phyloP scores from a whole-genome alignment of 2,797 vertebrate species.

The Channallabes apus region DNA sequence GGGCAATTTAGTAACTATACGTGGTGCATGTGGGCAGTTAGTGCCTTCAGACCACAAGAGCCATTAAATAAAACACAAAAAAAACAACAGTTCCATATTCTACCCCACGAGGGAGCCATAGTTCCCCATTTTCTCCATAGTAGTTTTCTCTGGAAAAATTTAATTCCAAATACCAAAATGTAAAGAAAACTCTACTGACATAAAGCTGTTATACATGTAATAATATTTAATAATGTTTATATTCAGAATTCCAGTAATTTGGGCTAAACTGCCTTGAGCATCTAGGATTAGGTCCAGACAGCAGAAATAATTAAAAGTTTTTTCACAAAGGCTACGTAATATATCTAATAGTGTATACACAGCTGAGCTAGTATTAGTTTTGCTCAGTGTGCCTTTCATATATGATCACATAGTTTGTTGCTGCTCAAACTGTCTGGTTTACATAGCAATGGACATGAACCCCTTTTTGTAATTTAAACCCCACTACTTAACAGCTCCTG shows the following conservation, averaged over 20 bases:
- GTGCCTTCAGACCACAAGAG: background rate
- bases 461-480: constrained; percentile 24
- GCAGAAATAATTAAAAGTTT: background rate
- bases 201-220: background rate
- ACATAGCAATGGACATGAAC: background rate
- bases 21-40: no score
- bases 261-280: background rate
- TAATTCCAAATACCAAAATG: background rate
- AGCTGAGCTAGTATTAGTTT: constrained; percentile 3
- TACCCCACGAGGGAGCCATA: constrained; percentile 37
- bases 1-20: background rate
- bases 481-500: background rate
- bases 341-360: background rate
- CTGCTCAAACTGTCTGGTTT: background rate
- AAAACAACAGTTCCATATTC: background rate
- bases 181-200: background rate
- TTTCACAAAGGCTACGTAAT: background rate
- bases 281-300: background rate
- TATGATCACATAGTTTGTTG: background rate
- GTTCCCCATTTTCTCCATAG: background rate
- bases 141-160: background rate
- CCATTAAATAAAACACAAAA: rapidly evolving
- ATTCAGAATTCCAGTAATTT: background rate
- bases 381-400: background rate
- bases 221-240: background rate